Conservation (phyloP, 2,888 invertebrate genomes). For the Poecilobothrus nobilitatus region DNA sequence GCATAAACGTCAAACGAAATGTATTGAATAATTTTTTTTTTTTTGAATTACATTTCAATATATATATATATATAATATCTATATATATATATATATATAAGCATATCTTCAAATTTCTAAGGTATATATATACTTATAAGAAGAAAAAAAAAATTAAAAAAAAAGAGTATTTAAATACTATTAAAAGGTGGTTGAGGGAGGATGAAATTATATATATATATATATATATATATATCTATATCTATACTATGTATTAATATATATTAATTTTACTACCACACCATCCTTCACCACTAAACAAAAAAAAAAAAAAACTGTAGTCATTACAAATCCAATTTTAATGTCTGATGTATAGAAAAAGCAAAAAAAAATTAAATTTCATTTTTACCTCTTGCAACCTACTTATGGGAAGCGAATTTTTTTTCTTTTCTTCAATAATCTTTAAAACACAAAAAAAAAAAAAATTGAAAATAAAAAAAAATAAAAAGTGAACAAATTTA, state of each 20-base stretch:
- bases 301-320: background rate
- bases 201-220: background rate
- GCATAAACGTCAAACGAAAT: slow-evolving; percentile 6
- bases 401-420: background rate
- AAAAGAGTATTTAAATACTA: background rate
- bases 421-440: background rate
- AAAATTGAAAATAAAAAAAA: background rate
- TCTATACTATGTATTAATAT: too few relatives aligned
- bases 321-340: slow-evolving; percentile 6
- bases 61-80: background rate
- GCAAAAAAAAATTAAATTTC: background rate
- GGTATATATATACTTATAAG: too few relatives aligned
- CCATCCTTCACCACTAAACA: background rate
- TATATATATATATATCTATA: background rate
- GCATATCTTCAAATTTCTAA: background rate
- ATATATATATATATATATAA: background rate
- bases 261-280: background rate
- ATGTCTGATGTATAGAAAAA: background rate
- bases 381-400: slow-evolving; percentile 6
- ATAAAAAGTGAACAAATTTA: background rate
- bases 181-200: background rate
- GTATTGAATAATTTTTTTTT: slow-evolving; percentile 3
- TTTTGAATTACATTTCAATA: background rate
- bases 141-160: background rate
- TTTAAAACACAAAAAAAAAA: background rate